Percentiles rank a stretch among this genome's conserved stretches.
Conservation (phyloP, 1,140 invertebrate genomes). For the Aphelinus certus region DNA sequence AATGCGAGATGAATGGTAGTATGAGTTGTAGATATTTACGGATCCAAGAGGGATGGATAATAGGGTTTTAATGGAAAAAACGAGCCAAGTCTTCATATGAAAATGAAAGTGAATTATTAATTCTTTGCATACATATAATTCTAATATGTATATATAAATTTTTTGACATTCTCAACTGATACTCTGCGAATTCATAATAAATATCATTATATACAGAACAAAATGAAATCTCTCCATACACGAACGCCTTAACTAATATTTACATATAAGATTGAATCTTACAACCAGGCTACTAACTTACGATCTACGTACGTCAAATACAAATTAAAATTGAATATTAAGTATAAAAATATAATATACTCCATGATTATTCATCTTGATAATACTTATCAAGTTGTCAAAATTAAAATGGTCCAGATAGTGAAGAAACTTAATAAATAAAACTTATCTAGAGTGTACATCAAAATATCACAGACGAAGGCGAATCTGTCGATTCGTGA, state of each 20-base stretch:
- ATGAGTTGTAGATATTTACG: too few species aligned
- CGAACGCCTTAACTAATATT: constrained; percentile 20
- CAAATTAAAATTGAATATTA: background rate
- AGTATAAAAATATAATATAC: too few species aligned
- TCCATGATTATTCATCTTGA: too few species aligned
- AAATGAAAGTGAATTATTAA: constrained; percentile 10
- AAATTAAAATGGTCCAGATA: too few species aligned
- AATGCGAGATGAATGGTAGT: too few species aligned
- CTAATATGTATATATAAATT: background rate
- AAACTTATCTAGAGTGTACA: background rate
- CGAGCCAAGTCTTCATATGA: background rate
- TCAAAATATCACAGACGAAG: constrained; percentile 34
- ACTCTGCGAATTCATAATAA: constrained; percentile 37
- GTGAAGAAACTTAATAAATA: background rate
- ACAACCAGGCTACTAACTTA: constrained; percentile 33
- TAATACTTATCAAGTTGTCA: too few species aligned
- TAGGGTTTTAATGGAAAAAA: background rate
- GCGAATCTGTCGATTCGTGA: background rate
- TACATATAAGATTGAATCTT: constrained; percentile 28
- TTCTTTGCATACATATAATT: constrained; percentile 30
- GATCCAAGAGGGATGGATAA: background rate
- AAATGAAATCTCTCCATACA: constrained; percentile 31
- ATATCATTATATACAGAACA: constrained; percentile 40
- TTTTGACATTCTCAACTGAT: constrained; percentile 5
- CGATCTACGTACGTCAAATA: constrained; percentile 15